A percentile compares a stretch with the other conserved stretches of the same genome.
Evolutionary conservation across 2,888 invertebrate species (phyloP).

Genomic region (Scrobipalpa atriplicella): DNA sequence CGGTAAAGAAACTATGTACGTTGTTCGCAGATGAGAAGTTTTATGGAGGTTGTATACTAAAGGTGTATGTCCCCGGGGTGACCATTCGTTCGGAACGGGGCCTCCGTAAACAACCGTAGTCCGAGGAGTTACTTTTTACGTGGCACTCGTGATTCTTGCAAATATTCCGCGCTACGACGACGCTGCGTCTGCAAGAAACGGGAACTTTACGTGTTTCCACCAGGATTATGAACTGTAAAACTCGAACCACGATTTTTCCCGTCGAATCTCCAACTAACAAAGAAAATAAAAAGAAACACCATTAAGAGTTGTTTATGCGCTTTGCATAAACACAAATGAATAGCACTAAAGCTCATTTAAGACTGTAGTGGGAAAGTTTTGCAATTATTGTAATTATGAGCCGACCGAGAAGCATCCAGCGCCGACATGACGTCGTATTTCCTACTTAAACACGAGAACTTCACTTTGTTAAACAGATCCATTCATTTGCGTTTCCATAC

Average conservation of each 20-base stretch:
- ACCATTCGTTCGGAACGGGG: slow-evolving; percentile 46
- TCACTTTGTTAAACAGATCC: slow-evolving; percentile 71
- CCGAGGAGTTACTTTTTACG: slow-evolving; percentile 60
- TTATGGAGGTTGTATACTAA: slow-evolving; percentile 34
- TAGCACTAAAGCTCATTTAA: slow-evolving; percentile 65
- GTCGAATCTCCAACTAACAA: slow-evolving; percentile 43
- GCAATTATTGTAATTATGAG: slow-evolving; percentile 79
- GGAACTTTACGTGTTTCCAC: slow-evolving; percentile 72
- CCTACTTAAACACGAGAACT: slow-evolving; percentile 72
- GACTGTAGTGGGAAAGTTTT: slow-evolving; percentile 71
- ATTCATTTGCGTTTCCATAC: slow-evolving; percentile 55
- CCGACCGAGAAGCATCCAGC: slow-evolving; percentile 67
- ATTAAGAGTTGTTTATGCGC: slow-evolving; percentile 63
- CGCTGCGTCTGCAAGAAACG: slow-evolving; percentile 68
- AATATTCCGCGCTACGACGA: slow-evolving; percentile 67
- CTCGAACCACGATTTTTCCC: slow-evolving; percentile 59
- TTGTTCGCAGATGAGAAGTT: slow-evolving; percentile 26
- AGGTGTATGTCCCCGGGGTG: slow-evolving; percentile 42
- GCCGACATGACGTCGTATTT: slow-evolving; percentile 71
- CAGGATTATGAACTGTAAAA: slow-evolving; percentile 70
- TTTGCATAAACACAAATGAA: slow-evolving; percentile 70
- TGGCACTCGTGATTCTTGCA: slow-evolving; percentile 58
- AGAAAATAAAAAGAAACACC: slow-evolving; percentile 53
- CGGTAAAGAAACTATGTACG: slow-evolving; percentile 24
- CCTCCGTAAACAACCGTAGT: slow-evolving; percentile 59